Evolutionary conservation across 2,797 vertebrate species (phyloP).

Genomic region (Nannoperca australis): DNA sequence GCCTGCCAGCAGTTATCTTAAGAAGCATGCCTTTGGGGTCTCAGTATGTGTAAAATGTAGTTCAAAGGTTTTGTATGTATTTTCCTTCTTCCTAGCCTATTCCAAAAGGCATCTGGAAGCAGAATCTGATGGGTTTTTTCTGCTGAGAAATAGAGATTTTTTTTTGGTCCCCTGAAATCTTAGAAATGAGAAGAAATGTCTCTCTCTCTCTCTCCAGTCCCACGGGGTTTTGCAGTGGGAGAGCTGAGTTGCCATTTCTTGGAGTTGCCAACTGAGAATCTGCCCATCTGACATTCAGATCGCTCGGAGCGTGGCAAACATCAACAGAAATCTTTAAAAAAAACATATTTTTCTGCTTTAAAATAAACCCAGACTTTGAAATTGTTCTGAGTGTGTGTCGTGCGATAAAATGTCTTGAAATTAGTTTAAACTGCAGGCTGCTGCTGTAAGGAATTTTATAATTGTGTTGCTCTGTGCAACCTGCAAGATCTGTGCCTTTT

Average conservation of each 20-base stretch:
- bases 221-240: conserved; percentile 49
- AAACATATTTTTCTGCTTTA: conserved; percentile 12
- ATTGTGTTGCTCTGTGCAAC: conserved; percentile 19
- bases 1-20: conserved; percentile 32
- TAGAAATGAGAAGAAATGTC: conserved; percentile 50
- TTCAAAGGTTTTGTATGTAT: conserved; percentile 30
- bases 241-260: conserved; percentile 64
- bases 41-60: conserved; percentile 27
- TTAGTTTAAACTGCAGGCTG: conserved; percentile 26
- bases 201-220: conserved; percentile 43
- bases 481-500: conserved; percentile 13
- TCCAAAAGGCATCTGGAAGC: conserved; percentile 43
- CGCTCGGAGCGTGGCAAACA: conserved; percentile 50
- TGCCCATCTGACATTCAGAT: conserved; percentile 67
- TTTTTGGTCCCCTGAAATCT: conserved; percentile 53
- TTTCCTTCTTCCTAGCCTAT: conserved; percentile 2
- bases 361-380: conserved; percentile 49
- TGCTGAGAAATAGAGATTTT: conserved; percentile 51
- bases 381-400: conserved; percentile 2
- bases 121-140: conserved; percentile 15
- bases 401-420: conserved; percentile 37
- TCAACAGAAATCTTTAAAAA: conserved; percentile 53
- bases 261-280: conserved; percentile 61
- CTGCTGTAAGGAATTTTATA: conserved; percentile 6
- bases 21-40: conserved; percentile 33